Base-by-base conservation (phyloP, 2,113 vertebrate genomes). In the Tursiops truncatus region DNA sequence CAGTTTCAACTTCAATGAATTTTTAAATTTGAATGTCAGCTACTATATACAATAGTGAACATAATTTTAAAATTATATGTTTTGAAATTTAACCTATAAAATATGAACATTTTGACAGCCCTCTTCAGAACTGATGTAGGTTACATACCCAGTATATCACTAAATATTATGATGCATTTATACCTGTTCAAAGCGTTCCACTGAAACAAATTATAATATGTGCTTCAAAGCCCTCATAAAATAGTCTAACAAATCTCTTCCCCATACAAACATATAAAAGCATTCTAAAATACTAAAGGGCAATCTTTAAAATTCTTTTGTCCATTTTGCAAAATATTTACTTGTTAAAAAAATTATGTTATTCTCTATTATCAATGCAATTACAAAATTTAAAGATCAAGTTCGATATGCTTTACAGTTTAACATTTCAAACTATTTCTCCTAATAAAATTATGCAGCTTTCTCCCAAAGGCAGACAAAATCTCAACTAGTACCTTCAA, bases 341-440 rank as follows among this genome's bases (percentile, higher is more conserved):
- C 3, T n/a, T 94, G 7, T 79, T 68, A 53, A 7, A 97, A 97
- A 97, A 91, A 74, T 26, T 9, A 67, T 89, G 12, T 10, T 86
- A 50, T 86, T 93, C n/a, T 87, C 56, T 95, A 33, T 79, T 84
- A 91, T 62, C 9, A 89, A 53, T n/a, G 11, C 28, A 96, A 89
- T 60, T 65, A 82, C 5, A 44, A 89, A 96, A 90, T 23, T 38
- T 47, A 92, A 96, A 58, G 76, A 76, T 20, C 44, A 88, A 28
- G n/a, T 86, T 25, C 36, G 38, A 80, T 47, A 87, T 36, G 11
- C 50, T 80, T 86, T 82, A n/a, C 38, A 94, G 38, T 92, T 94
- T 62, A 87, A 94, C 38, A 58, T 74, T 95, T 95, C 41, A 87
- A 96, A 95, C 14, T 62, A 77, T 87, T 73, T 93, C 76, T 47